These are phyloP conservation scores for Leptinotarsa tumamoca DNA, from an alignment of 2,888 invertebrate genomes.

Conservation along the genomic window DNA sequence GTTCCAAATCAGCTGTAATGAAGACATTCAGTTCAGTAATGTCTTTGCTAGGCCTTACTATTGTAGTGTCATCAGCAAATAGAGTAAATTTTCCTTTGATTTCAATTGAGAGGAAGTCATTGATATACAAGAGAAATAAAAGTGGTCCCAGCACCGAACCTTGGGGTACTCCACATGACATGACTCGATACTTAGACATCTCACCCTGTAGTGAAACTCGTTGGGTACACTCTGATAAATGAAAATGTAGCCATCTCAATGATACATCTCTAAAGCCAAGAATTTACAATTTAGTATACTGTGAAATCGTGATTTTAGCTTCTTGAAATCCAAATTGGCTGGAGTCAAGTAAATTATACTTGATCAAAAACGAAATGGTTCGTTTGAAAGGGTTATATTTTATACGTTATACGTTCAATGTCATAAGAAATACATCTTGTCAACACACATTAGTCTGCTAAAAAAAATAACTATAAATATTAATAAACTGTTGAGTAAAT, in stretches of 20 bases:
- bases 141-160: background rate
- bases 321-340: background rate
- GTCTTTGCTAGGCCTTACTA: background rate
- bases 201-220: background rate
- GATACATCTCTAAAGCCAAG: background rate
- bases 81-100: background rate
- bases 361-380: background rate
- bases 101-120: background rate
- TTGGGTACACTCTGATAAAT: background rate
- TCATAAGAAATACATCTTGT: too few species aligned
- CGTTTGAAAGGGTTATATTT: background rate
- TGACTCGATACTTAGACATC: background rate
- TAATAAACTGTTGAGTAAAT: too few species aligned
- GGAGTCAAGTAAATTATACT: background rate
- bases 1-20: too few species aligned
- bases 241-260: background rate
- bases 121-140: background rate
- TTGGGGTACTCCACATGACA: background rate
- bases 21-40: background rate
- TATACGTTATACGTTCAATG: background rate
- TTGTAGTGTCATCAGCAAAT: background rate
- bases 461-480: too few species aligned
- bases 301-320: background rate
- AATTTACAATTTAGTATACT: too few species aligned
- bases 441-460: too few species aligned